Base-by-base conservation (phyloP, 2,113 vertebrate species). In the Muscicapa adusta region DNA sequence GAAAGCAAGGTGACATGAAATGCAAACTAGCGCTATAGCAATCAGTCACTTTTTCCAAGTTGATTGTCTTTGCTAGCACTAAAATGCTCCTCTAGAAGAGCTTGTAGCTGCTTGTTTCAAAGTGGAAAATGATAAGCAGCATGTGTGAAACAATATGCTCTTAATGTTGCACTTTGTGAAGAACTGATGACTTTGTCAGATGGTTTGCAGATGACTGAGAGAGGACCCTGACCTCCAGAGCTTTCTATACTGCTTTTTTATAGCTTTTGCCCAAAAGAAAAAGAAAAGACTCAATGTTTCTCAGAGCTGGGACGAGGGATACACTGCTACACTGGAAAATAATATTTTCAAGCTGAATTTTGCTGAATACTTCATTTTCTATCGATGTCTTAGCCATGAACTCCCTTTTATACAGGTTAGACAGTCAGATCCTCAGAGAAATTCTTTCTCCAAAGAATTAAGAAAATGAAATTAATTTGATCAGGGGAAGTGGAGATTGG, bases 1-100 rank as follows among this genome's bases (percentile, higher is more conserved):
- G 82, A 96, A 95, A 94, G 95, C 96, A 96, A 96, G 95, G 94
- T 96, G 94, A 96, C 92, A 96, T 94, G 90, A 93, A 96, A 96
- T 90, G 85, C 92, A 95, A 96, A 95, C 90, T 79, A 95, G 75
- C 2, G 4, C 75, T 92, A 54, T 14, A 90, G 88, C 88, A 91
- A 96, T 96, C 82, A 85, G 90, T 92, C 95, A 93, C 92, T 95
- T 94, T 91, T 94, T 95, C 67, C 67, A 90, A 57, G 94, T 48
- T 95, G 88, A 93, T 95, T 96, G 85, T 87, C 89, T 95, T 83
- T 93, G 85, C 63, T 91, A 25, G 54, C 61, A 80, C 70, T 76
- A 88, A 94, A 94, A 91, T 79, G 45, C 20, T 56, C 31, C 29
- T 77, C 63, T 58, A 73, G 60, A 96, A 84, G 72, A 93, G 60